Percentiles rank a stretch among this genome's conserved stretches.
phyloP scores from a whole-genome alignment of 2,888 invertebrate genomes.

The Urechis unicinctus region DNA sequence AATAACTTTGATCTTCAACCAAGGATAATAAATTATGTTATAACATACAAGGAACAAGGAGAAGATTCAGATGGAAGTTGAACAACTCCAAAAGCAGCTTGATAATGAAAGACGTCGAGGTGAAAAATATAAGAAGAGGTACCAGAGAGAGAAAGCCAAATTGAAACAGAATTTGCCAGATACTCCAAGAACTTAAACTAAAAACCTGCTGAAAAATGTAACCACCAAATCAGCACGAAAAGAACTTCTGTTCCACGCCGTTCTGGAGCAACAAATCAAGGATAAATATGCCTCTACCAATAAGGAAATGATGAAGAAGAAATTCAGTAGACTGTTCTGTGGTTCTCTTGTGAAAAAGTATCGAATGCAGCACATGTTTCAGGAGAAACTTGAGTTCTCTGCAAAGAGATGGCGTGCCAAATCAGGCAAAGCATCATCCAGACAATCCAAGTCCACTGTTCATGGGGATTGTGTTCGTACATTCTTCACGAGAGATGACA shows the following conservation, averaged over 20 bases:
- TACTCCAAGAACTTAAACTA: neutral
- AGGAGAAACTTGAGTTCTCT: neutral
- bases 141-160: too few species aligned
- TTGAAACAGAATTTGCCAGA: neutral
- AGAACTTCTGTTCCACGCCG: neutral
- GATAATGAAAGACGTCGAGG: too few species aligned
- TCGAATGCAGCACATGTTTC: neutral
- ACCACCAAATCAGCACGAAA: neutral
- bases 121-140: neutral
- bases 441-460: too few species aligned
- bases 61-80: neutral
- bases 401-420: neutral
- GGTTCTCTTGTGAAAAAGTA: neutral
- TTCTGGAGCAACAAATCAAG: neutral
- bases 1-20: too few species aligned
- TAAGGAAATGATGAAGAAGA: neutral
- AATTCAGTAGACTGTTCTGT: neutral
- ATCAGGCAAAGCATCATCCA: neutral
- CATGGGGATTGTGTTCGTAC: neutral
- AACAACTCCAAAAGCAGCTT: neutral
- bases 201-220: neutral
- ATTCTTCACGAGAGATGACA: neutral
- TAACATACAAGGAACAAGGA: neutral
- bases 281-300: neutral
- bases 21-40: too few species aligned